These are phyloP conservation scores for Hippocampus zosterae DNA, from an alignment of 2,113 vertebrate species.

Conservation along the genomic window DNA sequence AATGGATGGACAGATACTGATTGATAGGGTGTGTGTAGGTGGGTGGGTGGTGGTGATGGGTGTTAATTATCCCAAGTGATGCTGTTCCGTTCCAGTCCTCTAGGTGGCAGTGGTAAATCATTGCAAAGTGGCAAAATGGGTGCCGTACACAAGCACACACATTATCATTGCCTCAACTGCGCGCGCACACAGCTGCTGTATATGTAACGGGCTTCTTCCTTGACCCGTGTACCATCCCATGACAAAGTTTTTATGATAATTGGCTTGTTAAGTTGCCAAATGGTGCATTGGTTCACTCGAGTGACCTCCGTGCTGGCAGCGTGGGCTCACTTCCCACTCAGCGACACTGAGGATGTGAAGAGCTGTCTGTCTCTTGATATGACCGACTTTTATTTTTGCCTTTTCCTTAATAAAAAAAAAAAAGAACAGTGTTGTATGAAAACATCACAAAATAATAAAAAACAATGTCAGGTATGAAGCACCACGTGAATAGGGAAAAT, in stretches of 20 bases:
- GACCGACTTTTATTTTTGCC: too few relatives aligned
- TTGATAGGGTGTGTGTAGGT: too few relatives aligned
- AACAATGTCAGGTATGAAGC: too few relatives aligned
- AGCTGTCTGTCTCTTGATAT: neutral
- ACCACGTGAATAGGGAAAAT: too few relatives aligned
- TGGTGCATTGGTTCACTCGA: neutral
- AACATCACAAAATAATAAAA: too few relatives aligned
- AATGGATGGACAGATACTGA: neutral
- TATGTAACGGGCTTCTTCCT: neutral
- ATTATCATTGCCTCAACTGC: neutral
- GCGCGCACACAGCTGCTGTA: neutral
- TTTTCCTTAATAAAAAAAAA: too few relatives aligned
- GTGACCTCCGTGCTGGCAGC: neutral
- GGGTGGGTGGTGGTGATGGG: too few relatives aligned
- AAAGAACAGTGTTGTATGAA: too few relatives aligned
- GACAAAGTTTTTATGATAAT: constrained; percentile 2
- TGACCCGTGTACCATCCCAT: neutral
- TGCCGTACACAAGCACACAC: too few relatives aligned
- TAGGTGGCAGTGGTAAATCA: neutral
- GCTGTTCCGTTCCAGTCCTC: neutral
- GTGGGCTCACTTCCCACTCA: neutral
- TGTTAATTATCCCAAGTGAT: neutral
- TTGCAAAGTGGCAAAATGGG: neutral
- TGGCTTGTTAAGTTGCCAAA: neutral
- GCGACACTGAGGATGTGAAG: neutral